A percentile compares a stretch with the other conserved stretches of the same genome.
phyloP scores from a whole-genome alignment of 2,888 invertebrate species.

The Drosophila fulvimacula region DNA sequence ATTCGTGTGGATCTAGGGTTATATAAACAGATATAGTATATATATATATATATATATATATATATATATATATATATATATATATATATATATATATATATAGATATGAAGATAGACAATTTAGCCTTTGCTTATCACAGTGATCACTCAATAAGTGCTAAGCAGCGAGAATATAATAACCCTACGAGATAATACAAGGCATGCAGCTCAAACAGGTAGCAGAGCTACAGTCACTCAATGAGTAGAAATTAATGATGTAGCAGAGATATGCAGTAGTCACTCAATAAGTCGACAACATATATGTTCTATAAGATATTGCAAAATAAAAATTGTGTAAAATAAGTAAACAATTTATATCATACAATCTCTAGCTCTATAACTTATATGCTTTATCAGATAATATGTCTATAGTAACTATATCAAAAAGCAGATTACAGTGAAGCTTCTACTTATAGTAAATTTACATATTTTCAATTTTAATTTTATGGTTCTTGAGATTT shows the following conservation, averaged over 20 bases:
- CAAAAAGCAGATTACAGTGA: too few species aligned
- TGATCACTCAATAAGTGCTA: background rate
- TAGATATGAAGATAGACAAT: conserved; percentile 1
- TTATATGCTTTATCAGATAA: too few species aligned
- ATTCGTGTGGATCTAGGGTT: conserved; percentile 2
- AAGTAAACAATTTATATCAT: too few species aligned
- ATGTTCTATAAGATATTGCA: too few species aligned
- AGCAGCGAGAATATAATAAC: background rate
- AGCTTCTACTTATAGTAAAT: too few species aligned
- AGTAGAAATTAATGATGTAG: background rate
- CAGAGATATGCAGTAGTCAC: background rate
- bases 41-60: background rate
- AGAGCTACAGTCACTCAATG: background rate
- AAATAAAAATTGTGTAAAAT: too few species aligned
- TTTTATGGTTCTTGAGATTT: too few species aligned
- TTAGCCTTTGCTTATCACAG: background rate
- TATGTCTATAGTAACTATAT: too few species aligned
- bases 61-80: background rate
- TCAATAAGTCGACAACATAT: background rate
- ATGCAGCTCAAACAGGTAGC: background rate
- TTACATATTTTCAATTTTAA: too few species aligned
- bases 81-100: background rate
- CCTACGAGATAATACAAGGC: background rate
- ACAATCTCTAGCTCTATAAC: too few species aligned
- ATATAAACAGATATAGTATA: background rate